Base-by-base conservation (phyloP, 2,797 vertebrate species). In the Toxotes lorentzi region DNA sequence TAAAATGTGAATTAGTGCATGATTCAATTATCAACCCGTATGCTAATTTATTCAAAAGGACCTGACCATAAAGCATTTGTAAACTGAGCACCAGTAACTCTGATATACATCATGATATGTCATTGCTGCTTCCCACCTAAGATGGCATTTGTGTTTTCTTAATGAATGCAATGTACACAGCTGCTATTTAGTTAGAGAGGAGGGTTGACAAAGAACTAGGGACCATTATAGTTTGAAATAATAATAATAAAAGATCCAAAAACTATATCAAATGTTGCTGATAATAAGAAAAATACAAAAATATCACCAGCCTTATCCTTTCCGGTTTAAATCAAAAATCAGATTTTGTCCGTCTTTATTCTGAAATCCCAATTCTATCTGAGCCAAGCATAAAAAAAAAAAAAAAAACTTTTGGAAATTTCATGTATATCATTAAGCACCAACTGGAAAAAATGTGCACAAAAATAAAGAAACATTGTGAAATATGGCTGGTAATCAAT, bases 161-260 rank as follows among this genome's bases (percentile, higher is more conserved):
- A 41, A 21, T 47, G 14, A 53, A 72, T 35, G 4, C 32, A 50
- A 24, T 69, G 45, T 50, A 54, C 38, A 41, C 23, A 61, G 63
- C 30, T 59, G 56, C 47, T 59, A 50, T 62, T 66, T 41, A 61
- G 48, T 67, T 47, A 45, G 12, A 34, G n/a, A 43, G 58, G 64
- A 30, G 48, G 62, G 62, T 47, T 21, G 5, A 14, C 16, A 14
- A 56, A 77, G 54, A 75, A 72, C 16, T 35, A 64, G 17, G 13
- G 43, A 70, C 16, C 34, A 35, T 5, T 38, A 32, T 32, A 14
- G 34, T 48, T 30, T 57, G 38, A 62, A 70, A 30, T 30, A 30
- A 30, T 27, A 27, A 27, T 30, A 30, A 30, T 30, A 30, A 30
- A 30, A 30, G 27, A 30, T 30, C 4, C 3, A 19, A 12, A 12